A percentile compares a stretch with the other conserved stretches of the same genome.
These are phyloP conservation scores for Micromussa lordhowensis DNA, from an alignment of 92 coral and sea anemone genomes.

Conservation along the genomic window DNA sequence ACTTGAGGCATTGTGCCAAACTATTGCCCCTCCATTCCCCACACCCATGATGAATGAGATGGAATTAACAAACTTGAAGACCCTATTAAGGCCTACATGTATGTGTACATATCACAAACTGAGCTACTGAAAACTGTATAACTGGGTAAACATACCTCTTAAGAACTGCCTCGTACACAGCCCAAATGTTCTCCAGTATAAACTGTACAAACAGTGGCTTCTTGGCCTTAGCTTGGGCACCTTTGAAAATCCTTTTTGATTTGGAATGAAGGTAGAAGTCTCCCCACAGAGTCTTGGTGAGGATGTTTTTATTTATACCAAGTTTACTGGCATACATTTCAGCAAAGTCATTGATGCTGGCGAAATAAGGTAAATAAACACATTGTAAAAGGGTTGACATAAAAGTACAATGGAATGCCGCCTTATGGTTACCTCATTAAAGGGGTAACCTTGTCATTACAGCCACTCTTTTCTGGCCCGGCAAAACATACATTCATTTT, in stretches of 20 bases:
- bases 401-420: too few relatives aligned
- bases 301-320: conserved; percentile 84
- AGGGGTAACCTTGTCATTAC: too few relatives aligned
- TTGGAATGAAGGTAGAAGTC: conserved; percentile 91
- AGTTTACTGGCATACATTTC: conserved; percentile 86
- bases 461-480: too few relatives aligned
- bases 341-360: conserved; percentile 87
- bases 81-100: background rate
- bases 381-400: background rate
- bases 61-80: too few relatives aligned
- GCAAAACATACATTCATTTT: too few relatives aligned
- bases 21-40: too few relatives aligned
- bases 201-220: conserved; percentile 99
- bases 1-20: too few relatives aligned
- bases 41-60: too few relatives aligned
- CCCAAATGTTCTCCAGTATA: conserved; percentile 95
- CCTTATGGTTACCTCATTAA: too few relatives aligned
- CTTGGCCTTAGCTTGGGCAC: conserved; percentile 95
- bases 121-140: background rate
- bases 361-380: background rate
- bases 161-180: conserved; percentile 89
- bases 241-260: conserved; percentile 90
- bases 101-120: background rate
- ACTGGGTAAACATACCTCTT: conserved; percentile 66
- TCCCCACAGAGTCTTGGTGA: conserved; percentile 95